Percentiles rank a stretch among this genome's conserved stretches.
Evolutionary conservation across 2,113 vertebrate genomes (phyloP).

Genomic region (Ranitomeya imitator): DNA sequence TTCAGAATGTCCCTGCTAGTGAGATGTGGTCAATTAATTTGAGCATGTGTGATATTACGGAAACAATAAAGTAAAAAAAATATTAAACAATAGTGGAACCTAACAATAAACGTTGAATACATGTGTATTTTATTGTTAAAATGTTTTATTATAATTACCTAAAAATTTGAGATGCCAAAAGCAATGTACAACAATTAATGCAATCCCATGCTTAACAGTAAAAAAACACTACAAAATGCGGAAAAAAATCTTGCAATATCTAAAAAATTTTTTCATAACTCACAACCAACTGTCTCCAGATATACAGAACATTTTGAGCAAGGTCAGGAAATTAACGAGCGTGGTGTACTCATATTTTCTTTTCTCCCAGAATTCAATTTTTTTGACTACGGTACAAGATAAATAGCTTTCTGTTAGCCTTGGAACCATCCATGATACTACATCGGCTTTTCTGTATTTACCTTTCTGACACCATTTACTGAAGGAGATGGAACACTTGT

Average conservation of each 20-base stretch:
- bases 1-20: too few relatives aligned
- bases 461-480: conserved; percentile 50
- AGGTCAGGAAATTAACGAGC: conserved; percentile 12
- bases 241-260: neutral
- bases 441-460: conserved; percentile 57
- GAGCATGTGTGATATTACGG: too few relatives aligned
- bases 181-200: neutral
- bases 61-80: too few relatives aligned
- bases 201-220: neutral
- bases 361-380: conserved; percentile 62
- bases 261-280: neutral
- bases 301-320: conserved; percentile 12
- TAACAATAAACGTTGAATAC: too few relatives aligned
- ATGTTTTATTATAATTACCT: neutral
- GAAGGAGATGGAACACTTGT: conserved; percentile 39
- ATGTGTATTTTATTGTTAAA: neutral
- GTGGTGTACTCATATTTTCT: conserved; percentile 20
- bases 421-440: conserved; percentile 56
- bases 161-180: neutral
- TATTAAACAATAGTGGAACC: too few relatives aligned
- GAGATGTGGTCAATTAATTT: too few relatives aligned
- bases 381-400: conserved; percentile 30
- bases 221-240: neutral
- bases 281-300: neutral
- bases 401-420: conserved; percentile 64